Conservation (phyloP, 1,140 invertebrate genomes). For the Glossosoma conforme region DNA sequence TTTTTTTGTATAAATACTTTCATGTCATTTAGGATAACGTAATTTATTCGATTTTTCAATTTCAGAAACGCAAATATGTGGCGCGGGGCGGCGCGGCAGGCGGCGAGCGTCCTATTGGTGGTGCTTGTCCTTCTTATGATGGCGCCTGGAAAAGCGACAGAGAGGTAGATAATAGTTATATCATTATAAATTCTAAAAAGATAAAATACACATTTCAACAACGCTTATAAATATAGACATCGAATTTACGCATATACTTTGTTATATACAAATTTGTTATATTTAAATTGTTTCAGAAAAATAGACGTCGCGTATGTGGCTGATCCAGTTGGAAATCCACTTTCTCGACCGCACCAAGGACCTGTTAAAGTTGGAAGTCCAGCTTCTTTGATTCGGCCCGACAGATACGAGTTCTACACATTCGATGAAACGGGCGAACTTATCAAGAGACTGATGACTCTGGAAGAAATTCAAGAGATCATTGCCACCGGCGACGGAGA, state of each 20-base stretch:
- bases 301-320: constrained; percentile 47
- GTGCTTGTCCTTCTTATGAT: constrained; percentile 1
- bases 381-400: constrained; percentile 67
- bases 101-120: constrained; percentile 1
- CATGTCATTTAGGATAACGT: too few species aligned
- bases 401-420: constrained; percentile 79
- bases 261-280: not conserved
- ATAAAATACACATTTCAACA: not conserved
- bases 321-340: constrained; percentile 58
- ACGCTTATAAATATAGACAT: not conserved
- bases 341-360: constrained; percentile 50
- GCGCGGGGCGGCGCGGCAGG: constrained; percentile 3
- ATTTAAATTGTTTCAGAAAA: constrained; percentile 38
- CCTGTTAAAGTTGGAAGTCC: constrained; percentile 64
- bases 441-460: constrained; percentile 74
- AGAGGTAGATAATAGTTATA: constrained; percentile 8
- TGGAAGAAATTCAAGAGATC: constrained; percentile 76
- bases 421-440: constrained; percentile 76
- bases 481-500: constrained; percentile 72
- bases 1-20: not conserved
- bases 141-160: constrained; percentile 8
- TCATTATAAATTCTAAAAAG: not conserved
- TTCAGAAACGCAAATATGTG: constrained; percentile 15
- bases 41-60: constrained; percentile 4
- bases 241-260: not conserved